Conservation (phyloP, 2,888 invertebrate genomes). For the Miltochrista miniata region DNA sequence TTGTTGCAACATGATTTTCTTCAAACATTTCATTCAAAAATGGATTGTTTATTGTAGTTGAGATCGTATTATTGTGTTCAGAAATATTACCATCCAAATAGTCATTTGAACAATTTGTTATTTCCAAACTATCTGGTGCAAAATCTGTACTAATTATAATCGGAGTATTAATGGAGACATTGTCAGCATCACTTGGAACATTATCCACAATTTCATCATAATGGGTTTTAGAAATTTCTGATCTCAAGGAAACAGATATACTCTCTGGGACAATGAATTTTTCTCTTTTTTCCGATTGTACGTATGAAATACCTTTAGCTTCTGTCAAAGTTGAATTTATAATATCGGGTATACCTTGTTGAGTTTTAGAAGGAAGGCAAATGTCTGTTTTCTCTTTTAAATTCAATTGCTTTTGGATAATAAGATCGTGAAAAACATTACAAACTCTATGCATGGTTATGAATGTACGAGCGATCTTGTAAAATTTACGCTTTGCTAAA, state of each 20-base stretch:
- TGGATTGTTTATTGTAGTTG: slow-evolving; percentile 56
- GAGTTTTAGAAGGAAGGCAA: slow-evolving; percentile 37
- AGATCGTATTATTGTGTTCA: slow-evolving; percentile 44
- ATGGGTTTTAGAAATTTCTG: slow-evolving; percentile 51
- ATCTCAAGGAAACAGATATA: slow-evolving; percentile 65
- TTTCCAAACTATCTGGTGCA: slow-evolving; percentile 45
- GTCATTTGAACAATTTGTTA: slow-evolving; percentile 39
- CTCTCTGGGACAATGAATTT: slow-evolving; percentile 70
- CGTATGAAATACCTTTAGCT: slow-evolving; percentile 46
- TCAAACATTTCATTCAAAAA: slow-evolving; percentile 58
- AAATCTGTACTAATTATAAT: slow-evolving; percentile 26
- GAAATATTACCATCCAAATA: slow-evolving; percentile 53
- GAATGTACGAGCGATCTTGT: slow-evolving; percentile 55
- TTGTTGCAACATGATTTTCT: slow-evolving; percentile 55
- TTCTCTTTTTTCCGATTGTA: slow-evolving; percentile 50
- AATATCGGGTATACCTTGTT: slow-evolving; percentile 71
- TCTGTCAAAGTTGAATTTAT: slow-evolving; percentile 75
- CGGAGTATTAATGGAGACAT: slow-evolving; percentile 13
- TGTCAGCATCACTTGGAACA: slow-evolving; percentile 13
- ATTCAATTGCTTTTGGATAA: slow-evolving; percentile 37
- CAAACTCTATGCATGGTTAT: slow-evolving; percentile 62
- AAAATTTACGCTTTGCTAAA: slow-evolving; percentile 47
- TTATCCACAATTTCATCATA: slow-evolving; percentile 19
- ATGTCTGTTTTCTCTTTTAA: slow-evolving; percentile 22
- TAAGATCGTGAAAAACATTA: slow-evolving; percentile 52